Percentiles rank a stretch among this genome's conserved stretches.
These are phyloP conservation scores for Harpalus rufipes DNA, from an alignment of 2,888 invertebrate species.

Conservation along the genomic window DNA sequence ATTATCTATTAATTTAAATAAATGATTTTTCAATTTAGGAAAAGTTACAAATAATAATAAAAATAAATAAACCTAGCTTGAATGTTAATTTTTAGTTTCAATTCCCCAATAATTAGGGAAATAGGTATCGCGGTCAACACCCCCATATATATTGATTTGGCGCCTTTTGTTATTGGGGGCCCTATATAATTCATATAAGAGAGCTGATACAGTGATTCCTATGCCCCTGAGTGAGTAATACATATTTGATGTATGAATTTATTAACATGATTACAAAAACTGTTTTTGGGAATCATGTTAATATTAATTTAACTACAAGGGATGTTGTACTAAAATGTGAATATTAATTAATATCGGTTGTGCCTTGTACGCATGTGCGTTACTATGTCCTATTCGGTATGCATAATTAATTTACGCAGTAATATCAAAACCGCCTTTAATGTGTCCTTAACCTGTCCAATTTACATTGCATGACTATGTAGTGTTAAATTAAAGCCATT, in stretches of 20 bases:
- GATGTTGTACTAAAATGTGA: background rate
- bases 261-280: background rate
- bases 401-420: conserved; percentile 16
- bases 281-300: background rate
- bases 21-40: too few species aligned
- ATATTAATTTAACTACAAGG: background rate
- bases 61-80: too few species aligned
- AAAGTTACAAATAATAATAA: too few species aligned
- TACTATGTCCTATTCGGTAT: background rate
- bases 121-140: too few species aligned
- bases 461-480: conserved; percentile 3
- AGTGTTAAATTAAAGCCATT: background rate
- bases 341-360: conserved; percentile 19
- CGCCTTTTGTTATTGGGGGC: too few species aligned
- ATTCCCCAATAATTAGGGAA: too few species aligned
- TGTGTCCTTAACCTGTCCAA: conserved; percentile 5
- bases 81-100: too few species aligned
- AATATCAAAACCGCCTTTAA: conserved; percentile 5
- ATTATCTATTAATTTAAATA: too few species aligned
- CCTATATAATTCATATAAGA: too few species aligned
- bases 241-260: background rate
- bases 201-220: too few species aligned
- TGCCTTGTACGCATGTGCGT: conserved; percentile 1
- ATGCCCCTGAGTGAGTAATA: background rate
- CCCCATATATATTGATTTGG: too few species aligned